These are phyloP conservation scores for Platynereis dumerilii DNA, from an alignment of 2,888 invertebrate species.

Conservation along the genomic window DNA sequence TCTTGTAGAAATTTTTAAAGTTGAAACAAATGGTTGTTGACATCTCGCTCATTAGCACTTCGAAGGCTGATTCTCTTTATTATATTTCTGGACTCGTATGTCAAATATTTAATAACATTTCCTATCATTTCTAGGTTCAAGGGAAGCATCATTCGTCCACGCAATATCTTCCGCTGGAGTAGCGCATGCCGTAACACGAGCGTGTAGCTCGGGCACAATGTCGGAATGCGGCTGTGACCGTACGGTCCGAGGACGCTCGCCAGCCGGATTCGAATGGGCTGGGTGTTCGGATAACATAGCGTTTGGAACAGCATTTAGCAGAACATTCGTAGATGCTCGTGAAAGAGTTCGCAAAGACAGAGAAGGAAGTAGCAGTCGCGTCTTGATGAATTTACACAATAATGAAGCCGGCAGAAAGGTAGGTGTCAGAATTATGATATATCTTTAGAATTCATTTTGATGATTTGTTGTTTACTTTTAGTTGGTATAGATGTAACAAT, in stretches of 20 bases:
- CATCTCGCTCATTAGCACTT: too few species aligned
- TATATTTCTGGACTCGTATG: too few species aligned
- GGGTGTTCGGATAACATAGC: conserved; percentile 90
- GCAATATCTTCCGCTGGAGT: conserved; percentile 95
- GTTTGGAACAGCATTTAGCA: conserved; percentile 74
- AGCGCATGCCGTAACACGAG: conserved; percentile 86
- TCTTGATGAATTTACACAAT: conserved; percentile 96
- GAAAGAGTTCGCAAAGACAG: conserved; percentile 78
- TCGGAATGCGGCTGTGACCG: conserved; percentile 91
- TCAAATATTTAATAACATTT: too few species aligned
- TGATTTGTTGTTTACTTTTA: not conserved
- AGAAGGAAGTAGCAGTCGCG: conserved; percentile 85
- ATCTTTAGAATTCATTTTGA: not conserved
- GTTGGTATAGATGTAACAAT: not conserved
- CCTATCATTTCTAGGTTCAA: too few species aligned
- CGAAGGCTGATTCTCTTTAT: too few species aligned
- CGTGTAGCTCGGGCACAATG: conserved; percentile 89
- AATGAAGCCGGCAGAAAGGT: conserved; percentile 96
- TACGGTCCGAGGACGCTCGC: conserved; percentile 73
- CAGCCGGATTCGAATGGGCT: conserved; percentile 84
- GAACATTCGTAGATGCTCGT: conserved; percentile 88
- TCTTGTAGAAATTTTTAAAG: too few species aligned
- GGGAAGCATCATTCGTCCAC: conserved; percentile 94
- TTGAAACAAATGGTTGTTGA: too few species aligned
- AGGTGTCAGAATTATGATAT: conserved; percentile 46